Base-by-base conservation (phyloP, 2,888 invertebrate genomes). In the Argyresthia goedartella region DNA sequence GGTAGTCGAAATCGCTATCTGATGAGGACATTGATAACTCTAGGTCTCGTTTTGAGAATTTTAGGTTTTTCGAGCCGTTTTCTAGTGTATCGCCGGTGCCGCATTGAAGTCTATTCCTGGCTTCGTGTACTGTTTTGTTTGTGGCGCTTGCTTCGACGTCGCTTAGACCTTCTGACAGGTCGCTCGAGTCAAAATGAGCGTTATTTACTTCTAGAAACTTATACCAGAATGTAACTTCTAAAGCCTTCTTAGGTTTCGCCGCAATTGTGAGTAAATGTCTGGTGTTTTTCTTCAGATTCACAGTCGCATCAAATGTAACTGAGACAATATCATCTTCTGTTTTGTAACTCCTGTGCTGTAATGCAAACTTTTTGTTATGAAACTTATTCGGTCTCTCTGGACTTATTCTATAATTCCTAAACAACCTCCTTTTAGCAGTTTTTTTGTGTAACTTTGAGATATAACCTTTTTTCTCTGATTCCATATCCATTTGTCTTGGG, bases 401-500 rank as follows among this genome's bases (percentile, higher is more conserved):
- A 7, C 47, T 25, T 52, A 71, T 71, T 61, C 60, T 67, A 42
- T 70, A 68, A 7, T 46, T 55, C 34, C 54, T 61, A 39, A 72
- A 68, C 8, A 64, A 51, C 41, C 42, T 66, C 15, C 54, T 60
- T 55, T 67, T 71, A 2, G 53, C 45, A 1, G 16, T 10, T 2
- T 51, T 57, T 33, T 51, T 66, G 44, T 55, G 62, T 15, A 79
- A 51, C 69, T 85, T 86, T 1, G 54, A 60, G 25, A 84, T 73
- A 52, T 62, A 77, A 34, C 85, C 84, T 60, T 69, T 77, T 42
- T 57, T 63, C 0, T 64, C 36, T 6, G 61, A 72, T 1, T 77
- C 75, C 1, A 69, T 60, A 44, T 69, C 58, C 8, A 85, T 86
- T 53, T 87, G 87, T 44, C 85, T 69, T 0, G 86, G 85, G 45